Evolutionary conservation across 2,113 vertebrate genomes (phyloP).

Genomic region (Brachyistius frenatus): DNA sequence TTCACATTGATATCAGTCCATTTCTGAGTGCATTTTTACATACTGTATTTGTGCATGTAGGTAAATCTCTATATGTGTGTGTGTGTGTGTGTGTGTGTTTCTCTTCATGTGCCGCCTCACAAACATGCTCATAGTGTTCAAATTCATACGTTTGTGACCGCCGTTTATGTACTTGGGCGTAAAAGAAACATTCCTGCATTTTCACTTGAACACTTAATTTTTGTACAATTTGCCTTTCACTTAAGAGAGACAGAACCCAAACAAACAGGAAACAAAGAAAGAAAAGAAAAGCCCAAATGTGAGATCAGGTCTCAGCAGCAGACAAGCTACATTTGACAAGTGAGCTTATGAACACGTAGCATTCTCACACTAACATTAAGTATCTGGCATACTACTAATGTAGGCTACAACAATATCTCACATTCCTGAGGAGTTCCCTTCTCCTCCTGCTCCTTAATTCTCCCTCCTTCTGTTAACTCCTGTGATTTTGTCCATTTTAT

Average conservation of each 20-base stretch:
- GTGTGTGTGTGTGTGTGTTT: conserved; percentile 31
- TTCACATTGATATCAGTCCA: conserved; percentile 86
- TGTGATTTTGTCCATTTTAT: conserved; percentile 56
- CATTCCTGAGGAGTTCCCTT: conserved; percentile 66
- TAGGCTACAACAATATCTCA: conserved; percentile 72
- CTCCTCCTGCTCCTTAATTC: conserved; percentile 59
- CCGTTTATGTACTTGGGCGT: conserved; percentile 30
- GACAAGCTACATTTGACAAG: conserved; percentile 67
- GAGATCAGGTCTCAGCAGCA: conserved; percentile 65
- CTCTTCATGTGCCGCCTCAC: conserved; percentile 30
- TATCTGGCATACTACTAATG: conserved; percentile 65
- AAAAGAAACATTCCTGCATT: conserved; percentile 61
- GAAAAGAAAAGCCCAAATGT: conserved; percentile 66
- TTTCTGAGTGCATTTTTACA: conserved; percentile 78
- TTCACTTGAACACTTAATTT: conserved; percentile 67
- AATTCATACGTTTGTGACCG: conserved; percentile 15
- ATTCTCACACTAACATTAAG: conserved; percentile 76
- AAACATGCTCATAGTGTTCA: conserved; percentile 49
- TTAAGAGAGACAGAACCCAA: conserved; percentile 68
- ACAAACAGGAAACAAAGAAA: conserved; percentile 62
- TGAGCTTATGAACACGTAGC: conserved; percentile 74
- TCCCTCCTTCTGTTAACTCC: conserved; percentile 49
- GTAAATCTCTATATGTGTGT: conserved; percentile 31
- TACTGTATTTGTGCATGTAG: conserved; percentile 65
- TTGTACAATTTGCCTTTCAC: conserved; percentile 80